Percentiles rank a stretch among this genome's conserved stretches.
Evolutionary conservation across 1,140 invertebrate genomes (phyloP).

Genomic region (Cydia pomonella): DNA sequence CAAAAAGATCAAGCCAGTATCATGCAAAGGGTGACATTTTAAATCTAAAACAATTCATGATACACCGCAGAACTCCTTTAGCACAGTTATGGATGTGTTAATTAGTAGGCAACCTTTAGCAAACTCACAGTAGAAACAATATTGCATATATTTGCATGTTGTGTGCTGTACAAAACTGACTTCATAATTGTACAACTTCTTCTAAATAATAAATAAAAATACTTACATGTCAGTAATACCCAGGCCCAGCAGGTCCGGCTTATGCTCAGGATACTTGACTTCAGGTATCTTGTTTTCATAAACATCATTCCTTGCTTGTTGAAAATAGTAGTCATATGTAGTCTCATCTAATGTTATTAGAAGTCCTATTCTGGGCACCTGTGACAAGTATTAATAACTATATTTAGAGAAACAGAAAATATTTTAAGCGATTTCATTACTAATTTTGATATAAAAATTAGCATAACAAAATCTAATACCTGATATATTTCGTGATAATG

Average conservation of each 20-base stretch:
- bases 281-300: constrained; percentile 89
- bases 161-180: not conserved
- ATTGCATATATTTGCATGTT: constrained; percentile 1
- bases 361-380: constrained; percentile 82
- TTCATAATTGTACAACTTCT: not conserved
- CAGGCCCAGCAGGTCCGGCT: constrained; percentile 88
- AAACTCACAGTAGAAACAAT: not conserved
- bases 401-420: not conserved
- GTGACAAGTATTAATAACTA: constrained; percentile 17
- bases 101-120: not conserved
- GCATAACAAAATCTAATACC: not conserved
- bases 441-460: not conserved
- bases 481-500: not conserved
- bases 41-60: not conserved
- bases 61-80: not conserved
- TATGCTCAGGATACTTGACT: constrained; percentile 87
- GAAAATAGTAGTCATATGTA: constrained; percentile 92
- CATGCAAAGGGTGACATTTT: not conserved
- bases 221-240: constrained; percentile 93
- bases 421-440: not conserved
- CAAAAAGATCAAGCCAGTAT: no score
- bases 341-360: constrained; percentile 86
- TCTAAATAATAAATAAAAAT: no score
- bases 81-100: not conserved
- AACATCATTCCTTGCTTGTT: constrained; percentile 91